Evolutionary conservation across 2,888 invertebrate genomes (phyloP).

Genomic region (Philereme transversata): DNA sequence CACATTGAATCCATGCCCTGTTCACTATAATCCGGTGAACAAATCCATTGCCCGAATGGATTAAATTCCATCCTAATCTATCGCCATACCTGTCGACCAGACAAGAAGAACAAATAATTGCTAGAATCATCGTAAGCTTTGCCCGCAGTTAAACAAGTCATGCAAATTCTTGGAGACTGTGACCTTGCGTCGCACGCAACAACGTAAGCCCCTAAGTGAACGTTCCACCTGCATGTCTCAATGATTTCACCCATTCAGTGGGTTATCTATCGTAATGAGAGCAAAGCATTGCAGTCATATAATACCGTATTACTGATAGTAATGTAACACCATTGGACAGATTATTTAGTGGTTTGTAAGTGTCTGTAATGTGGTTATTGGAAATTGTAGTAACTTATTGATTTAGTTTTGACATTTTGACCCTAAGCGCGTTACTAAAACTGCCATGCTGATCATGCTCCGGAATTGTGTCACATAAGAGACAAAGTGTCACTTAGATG

Average conservation of each 20-base stretch:
- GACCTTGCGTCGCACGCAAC: constrained; percentile 1
- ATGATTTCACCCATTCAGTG: constrained; percentile 21
- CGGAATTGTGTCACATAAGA: too few relatives aligned
- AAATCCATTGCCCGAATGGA: too few relatives aligned
- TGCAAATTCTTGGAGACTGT: not conserved
- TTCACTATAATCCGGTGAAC: too few relatives aligned
- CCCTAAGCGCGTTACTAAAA: too few relatives aligned
- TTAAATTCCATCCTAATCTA: too few relatives aligned
- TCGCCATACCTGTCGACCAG: too few relatives aligned
- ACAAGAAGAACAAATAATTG: too few relatives aligned
- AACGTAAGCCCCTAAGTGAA: constrained; percentile 16
- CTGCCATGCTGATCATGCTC: too few relatives aligned
- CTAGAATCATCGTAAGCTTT: too few relatives aligned
- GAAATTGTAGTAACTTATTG: not conserved
- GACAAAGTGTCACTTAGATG: too few relatives aligned
- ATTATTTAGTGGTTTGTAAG: constrained; percentile 5
- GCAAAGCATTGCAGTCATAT: constrained; percentile 50
- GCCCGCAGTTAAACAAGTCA: not conserved
- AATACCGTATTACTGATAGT: constrained; percentile 23
- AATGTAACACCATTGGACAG: constrained; percentile 12
- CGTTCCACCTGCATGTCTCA: constrained; percentile 22
- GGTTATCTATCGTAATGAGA: constrained; percentile 46
- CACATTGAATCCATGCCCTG: too few relatives aligned
- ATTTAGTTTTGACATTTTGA: too few relatives aligned
- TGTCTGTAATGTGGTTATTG: constrained; percentile 4